Conservation (phyloP, 2,113 vertebrate species). For the Scomber scombrus region DNA sequence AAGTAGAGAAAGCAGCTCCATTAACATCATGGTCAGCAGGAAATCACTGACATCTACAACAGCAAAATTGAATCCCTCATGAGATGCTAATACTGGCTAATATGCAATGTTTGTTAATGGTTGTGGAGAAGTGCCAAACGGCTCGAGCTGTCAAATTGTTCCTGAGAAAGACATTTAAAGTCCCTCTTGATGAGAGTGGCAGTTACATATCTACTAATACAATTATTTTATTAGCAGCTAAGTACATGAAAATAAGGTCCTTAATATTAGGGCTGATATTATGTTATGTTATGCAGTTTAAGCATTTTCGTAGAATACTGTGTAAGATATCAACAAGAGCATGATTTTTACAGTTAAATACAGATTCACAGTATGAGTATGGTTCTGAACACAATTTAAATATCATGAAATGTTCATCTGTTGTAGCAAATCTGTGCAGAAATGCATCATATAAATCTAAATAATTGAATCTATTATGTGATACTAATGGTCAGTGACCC, state of each 20-base stretch:
- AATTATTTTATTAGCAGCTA: too few relatives aligned
- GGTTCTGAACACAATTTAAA: too few relatives aligned
- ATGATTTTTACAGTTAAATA: too few relatives aligned
- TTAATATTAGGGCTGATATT: too few relatives aligned
- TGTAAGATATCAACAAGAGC: too few relatives aligned
- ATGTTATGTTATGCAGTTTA: too few relatives aligned
- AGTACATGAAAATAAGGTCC: too few relatives aligned
- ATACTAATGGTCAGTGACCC: neutral
- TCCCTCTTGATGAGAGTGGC: constrained; percentile 3
- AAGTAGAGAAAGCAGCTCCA: too few relatives aligned
- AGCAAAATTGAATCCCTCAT: neutral
- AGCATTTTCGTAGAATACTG: too few relatives aligned
- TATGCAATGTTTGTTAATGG: neutral
- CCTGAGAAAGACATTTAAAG: neutral
- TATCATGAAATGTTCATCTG: too few relatives aligned
- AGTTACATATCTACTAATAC: neutral
- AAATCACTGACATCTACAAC: neutral
- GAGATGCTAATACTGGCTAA: neutral
- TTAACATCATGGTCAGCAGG: neutral
- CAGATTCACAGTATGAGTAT: too few relatives aligned
- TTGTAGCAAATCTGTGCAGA: neutral
- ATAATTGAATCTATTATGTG: neutral
- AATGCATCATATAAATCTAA: constrained; percentile 18
- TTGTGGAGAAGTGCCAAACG: too few relatives aligned
- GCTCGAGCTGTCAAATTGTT: neutral